These are phyloP conservation scores for Ceyx cyanopectus DNA, from an alignment of 2,113 vertebrate genomes.

Conservation along the genomic window DNA sequence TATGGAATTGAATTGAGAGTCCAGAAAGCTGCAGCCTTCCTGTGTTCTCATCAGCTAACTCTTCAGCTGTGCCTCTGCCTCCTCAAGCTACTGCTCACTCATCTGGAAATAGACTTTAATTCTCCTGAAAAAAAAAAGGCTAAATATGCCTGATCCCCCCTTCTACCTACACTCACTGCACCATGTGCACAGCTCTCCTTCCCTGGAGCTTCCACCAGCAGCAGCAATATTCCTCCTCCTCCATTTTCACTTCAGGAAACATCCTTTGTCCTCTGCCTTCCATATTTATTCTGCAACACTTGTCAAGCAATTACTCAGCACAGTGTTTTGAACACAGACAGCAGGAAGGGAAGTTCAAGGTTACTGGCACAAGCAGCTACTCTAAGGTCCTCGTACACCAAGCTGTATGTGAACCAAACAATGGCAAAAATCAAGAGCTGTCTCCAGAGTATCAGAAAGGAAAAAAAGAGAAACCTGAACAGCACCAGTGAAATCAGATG, in stretches of 20 bases:
- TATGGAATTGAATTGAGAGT: not conserved
- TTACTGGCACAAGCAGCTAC: not conserved
- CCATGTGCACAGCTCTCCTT: fast-evolving
- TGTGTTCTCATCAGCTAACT: not conserved
- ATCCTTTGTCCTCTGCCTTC: not conserved
- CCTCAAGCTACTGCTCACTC: not conserved
- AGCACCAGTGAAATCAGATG: not conserved
- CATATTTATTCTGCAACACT: not conserved
- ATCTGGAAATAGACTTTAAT: not conserved
- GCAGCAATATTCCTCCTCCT: not conserved
- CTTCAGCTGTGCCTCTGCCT: not conserved
- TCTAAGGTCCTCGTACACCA: not conserved
- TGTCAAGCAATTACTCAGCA: not conserved
- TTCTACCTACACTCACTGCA: not conserved
- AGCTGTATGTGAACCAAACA: not conserved
- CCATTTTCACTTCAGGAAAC: not conserved
- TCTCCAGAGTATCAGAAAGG: not conserved
- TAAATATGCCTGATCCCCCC: not conserved
- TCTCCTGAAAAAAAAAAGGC: not conserved
- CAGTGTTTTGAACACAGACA: not conserved
- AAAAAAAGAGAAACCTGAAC: not conserved
- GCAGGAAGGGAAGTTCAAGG: not conserved
- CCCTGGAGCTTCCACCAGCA: not conserved
- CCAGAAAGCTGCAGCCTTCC: not conserved
- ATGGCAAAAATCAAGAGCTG: not conserved